Conservation (phyloP, 1,140 invertebrate genomes). For the Battus philenor region DNA sequence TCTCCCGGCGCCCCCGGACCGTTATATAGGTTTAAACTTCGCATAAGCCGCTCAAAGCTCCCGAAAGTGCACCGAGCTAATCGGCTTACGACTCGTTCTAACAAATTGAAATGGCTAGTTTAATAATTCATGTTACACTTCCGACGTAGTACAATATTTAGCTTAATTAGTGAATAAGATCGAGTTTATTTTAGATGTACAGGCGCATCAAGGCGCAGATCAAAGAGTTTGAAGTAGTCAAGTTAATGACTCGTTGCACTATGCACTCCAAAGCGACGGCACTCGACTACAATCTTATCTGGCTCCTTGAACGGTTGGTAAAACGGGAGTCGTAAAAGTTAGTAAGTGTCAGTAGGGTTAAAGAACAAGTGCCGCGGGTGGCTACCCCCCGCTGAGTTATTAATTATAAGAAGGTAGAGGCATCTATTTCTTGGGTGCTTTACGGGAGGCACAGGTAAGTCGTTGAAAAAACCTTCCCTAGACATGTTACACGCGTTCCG, state of each 20-base stretch:
- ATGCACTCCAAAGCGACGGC: conserved; percentile 41
- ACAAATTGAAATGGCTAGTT: conserved; percentile 39
- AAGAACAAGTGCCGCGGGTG: conserved; percentile 23
- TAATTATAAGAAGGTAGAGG: conserved; percentile 50
- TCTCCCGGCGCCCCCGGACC: conserved; percentile 36
- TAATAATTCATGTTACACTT: too few relatives aligned
- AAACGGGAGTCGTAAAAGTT: conserved; percentile 68
- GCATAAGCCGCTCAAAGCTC: conserved; percentile 40
- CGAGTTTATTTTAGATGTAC: background rate
- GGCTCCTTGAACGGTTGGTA: conserved; percentile 57
- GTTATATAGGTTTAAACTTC: conserved; percentile 54
- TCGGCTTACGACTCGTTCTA: conserved; percentile 50
- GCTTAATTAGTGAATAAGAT: too few relatives aligned
- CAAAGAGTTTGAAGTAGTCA: conserved; percentile 51
- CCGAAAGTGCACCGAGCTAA: conserved; percentile 42
- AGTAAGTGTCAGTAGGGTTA: conserved; percentile 44
- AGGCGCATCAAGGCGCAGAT: conserved; percentile 37
- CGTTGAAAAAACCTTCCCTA: conserved; percentile 45
- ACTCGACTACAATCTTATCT: conserved; percentile 51
- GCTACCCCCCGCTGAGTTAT: conserved; percentile 33
- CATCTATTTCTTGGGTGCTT: background rate
- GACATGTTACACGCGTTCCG: conserved; percentile 39
- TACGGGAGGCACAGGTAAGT: conserved; percentile 40
- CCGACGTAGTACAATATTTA: too few relatives aligned
- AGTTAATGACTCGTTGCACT: conserved; percentile 39